phyloP scores from a whole-genome alignment of 2,888 invertebrate species.

The Catocala nupta region DNA sequence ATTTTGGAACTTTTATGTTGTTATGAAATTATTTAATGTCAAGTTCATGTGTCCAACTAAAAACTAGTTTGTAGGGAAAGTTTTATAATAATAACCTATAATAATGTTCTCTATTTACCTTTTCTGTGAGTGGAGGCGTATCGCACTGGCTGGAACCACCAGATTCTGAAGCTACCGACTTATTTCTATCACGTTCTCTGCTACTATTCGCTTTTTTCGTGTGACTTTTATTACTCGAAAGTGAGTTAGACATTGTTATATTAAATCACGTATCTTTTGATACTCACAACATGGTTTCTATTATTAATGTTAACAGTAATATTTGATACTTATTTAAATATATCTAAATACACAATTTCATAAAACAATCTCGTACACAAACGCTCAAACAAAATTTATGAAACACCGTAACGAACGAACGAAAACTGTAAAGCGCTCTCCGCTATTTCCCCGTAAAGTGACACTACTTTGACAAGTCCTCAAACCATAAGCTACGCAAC shows the following conservation, averaged over 20 bases:
- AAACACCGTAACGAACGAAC: constrained; percentile 33
- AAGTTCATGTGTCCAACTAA: constrained; percentile 1
- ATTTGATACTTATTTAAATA: constrained; percentile 14
- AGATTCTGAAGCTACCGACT: constrained; percentile 78
- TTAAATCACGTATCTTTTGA: constrained; percentile 15
- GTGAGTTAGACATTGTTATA: constrained; percentile 72
- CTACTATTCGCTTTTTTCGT: constrained; percentile 72
- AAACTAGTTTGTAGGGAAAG: constrained; percentile 4
- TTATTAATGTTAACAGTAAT: constrained; percentile 15
- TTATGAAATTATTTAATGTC: neutral
- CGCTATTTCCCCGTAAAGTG: constrained; percentile 41
- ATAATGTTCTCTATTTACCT: constrained; percentile 60
- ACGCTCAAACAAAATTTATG: constrained; percentile 38
- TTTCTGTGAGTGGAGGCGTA: constrained; percentile 80
- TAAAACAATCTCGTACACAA: constrained; percentile 41
- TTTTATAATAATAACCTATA: constrained; percentile 22
- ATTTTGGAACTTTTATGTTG: too few species aligned
- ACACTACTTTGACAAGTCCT: constrained; percentile 9
- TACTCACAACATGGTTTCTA: constrained; percentile 41
- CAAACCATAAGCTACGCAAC: too few species aligned
- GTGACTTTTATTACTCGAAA: constrained; percentile 74
- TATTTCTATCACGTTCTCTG: constrained; percentile 80
- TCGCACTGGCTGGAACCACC: constrained; percentile 84
- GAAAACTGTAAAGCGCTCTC: constrained; percentile 22
- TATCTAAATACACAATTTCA: constrained; percentile 15